These are phyloP conservation scores for Plectus sambesii DNA, from an alignment of 1,140 invertebrate genomes.

Conservation along the genomic window DNA sequence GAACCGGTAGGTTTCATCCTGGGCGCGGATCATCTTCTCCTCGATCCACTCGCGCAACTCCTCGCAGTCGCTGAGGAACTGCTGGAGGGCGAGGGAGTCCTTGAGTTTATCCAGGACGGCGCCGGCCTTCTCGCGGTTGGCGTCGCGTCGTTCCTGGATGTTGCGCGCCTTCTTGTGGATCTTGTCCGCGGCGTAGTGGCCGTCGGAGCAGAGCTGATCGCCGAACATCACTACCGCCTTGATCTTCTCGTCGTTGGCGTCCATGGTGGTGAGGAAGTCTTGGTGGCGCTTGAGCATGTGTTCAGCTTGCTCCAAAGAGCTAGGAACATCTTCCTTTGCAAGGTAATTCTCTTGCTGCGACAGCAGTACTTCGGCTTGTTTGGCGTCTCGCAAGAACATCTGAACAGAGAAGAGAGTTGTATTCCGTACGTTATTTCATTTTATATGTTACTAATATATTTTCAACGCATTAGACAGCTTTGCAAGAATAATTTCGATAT, in stretches of 20 bases:
- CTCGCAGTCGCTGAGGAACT: conserved; percentile 70
- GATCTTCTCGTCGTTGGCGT: conserved; percentile 98
- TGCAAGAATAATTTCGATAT: too few species aligned
- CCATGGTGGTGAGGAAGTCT: conserved; percentile 96
- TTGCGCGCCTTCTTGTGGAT: conserved; percentile 88
- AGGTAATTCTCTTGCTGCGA: conserved; percentile 93
- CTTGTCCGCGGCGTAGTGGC: conserved; percentile 62
- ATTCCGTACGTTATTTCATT: too few species aligned
- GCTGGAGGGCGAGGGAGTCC: conserved; percentile 59
- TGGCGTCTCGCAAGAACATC: conserved; percentile 86
- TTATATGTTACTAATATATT: too few species aligned
- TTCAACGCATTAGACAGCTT: too few species aligned
- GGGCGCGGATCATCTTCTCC: conserved; percentile 93
- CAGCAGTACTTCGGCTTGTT: conserved; percentile 90
- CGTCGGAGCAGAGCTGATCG: conserved; percentile 64
- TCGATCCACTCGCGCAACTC: conserved; percentile 76
- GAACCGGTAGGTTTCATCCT: conserved; percentile 94
- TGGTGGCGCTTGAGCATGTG: conserved; percentile 93
- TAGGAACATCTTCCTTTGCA: conserved; percentile 83
- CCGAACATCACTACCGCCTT: conserved; percentile 88
- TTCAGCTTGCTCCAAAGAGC: conserved; percentile 88
- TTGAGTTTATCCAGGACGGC: conserved; percentile 82
- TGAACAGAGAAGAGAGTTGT: too few species aligned
- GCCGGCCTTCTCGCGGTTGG: conserved; percentile 78
- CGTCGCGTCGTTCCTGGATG: conserved; percentile 69